Evolutionary conservation across 1,140 invertebrate genomes (phyloP), one percentile per base, ranked within the genome.

Genomic region (Sweltsa coloradensis): DNA sequence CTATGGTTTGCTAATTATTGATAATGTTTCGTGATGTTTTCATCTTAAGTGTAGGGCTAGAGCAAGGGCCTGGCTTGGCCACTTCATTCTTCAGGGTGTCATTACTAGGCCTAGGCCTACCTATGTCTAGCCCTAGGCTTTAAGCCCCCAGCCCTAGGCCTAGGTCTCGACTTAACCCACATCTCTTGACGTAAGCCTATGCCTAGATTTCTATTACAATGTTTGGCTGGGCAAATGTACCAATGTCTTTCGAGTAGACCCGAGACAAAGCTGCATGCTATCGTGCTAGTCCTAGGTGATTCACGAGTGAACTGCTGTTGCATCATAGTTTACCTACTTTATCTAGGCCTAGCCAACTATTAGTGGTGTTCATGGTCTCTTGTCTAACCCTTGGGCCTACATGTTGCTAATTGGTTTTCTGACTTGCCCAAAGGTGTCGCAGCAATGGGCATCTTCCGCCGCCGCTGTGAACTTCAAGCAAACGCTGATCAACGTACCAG

Each of bases 401-500:
- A 58, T 85, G 37, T 69, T 13, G 21, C 14, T 11, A 14, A 43
- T 41, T 45, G 13, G 13, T 13, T 46, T 2, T 11, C 14, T 47
- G 21, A 5, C 4, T 47, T 34, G 7, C 22, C 3, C 19, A 13
- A 43, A 27, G 31, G 43, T 19, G 13, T 5, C 18, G 24, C 34
- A 23, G n/a, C 24, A 49, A 34, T 41, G 27, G 18, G 41, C 27
- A 11, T 37, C 47, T n/a, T 36, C 46, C 21, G 34, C 48, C 13
- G 3, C 34, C 4, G 45, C 34, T 21, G 31, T 51, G n/a, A 34
- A 25, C 13, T 65, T 60, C 52, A 55, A 69, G 36, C 61, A 68
- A 51, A 57, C 62, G 16, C 45, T 74, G 11, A 45, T 77, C 4
- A 97, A 97, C 69, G 79, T 91, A 39, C 95, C 96, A 55, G 86